Evolutionary conservation across 1,140 invertebrate genomes (phyloP).

Genomic region (Sitobion miscanthi): DNA sequence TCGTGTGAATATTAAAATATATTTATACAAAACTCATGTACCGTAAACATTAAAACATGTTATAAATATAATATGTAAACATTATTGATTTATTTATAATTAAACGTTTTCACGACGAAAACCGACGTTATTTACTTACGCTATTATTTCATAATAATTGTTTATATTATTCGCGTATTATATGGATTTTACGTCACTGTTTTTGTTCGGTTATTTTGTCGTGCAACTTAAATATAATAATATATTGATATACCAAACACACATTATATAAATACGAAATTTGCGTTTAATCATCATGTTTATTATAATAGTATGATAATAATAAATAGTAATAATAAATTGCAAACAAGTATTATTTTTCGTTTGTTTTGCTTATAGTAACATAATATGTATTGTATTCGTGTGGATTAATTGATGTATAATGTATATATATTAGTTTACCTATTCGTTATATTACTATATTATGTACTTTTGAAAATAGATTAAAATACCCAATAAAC

Average conservation of each 20-base stretch:
- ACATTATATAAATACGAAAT: neutral
- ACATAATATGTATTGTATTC: neutral
- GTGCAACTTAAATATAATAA: neutral
- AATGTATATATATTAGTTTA: too few relatives aligned
- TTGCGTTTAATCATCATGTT: neutral
- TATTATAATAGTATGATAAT: neutral
- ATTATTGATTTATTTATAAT: slow-evolving; percentile 5
- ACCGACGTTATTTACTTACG: neutral
- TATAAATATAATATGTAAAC: neutral
- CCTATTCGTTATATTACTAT: neutral
- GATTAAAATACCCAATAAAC: neutral
- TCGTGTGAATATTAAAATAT: neutral
- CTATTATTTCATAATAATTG: slow-evolving; percentile 10
- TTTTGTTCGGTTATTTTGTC: neutral
- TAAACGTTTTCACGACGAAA: neutral
- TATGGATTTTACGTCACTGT: neutral
- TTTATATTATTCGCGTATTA: slow-evolving; percentile 8
- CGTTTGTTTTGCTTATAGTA: neutral
- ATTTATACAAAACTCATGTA: neutral
- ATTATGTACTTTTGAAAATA: neutral
- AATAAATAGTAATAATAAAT: neutral
- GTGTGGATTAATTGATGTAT: neutral
- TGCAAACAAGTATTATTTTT: neutral
- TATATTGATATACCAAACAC: neutral
- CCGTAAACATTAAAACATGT: neutral